A percentile compares a stretch with the other conserved stretches of the same genome.
Conservation (phyloP, 2,888 invertebrate genomes). For the Philonicus albiceps region DNA sequence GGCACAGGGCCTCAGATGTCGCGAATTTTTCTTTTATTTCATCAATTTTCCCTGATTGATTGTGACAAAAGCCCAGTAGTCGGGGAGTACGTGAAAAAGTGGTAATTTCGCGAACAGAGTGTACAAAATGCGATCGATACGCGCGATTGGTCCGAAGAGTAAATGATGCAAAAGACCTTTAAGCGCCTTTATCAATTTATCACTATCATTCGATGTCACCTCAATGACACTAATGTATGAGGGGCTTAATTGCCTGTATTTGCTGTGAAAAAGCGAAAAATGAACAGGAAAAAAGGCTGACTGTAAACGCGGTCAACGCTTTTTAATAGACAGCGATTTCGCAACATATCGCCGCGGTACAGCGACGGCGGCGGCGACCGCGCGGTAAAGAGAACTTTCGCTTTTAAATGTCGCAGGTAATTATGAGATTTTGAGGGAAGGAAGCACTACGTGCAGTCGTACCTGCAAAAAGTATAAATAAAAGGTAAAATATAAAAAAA, state of each 20-base stretch:
- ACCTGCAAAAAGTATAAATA: not conserved
- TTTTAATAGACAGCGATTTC: not conserved
- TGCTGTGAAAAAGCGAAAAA: not conserved
- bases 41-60: not conserved
- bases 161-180: not conserved
- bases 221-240: slow-evolving; percentile 22
- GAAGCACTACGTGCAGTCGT: not conserved
- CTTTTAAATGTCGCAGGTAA: not conserved
- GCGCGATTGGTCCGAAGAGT: not conserved
- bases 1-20: not conserved
- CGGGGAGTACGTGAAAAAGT: not conserved
- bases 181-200: slow-evolving; percentile 13
- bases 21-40: not conserved
- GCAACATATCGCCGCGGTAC: not conserved
- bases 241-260: slow-evolving; percentile 17
- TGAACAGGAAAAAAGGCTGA: not conserved
- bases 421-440: not conserved
- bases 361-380: not conserved
- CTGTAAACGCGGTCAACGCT: not conserved
- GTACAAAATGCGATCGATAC: not conserved
- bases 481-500: not conserved
- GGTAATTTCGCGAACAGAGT: not conserved
- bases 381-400: not conserved
- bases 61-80: not conserved
- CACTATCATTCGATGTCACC: not conserved